A percentile compares a stretch with the other conserved stretches of the same genome.
phyloP scores from a whole-genome alignment of 2,797 vertebrate species.

The Myripristis jacobus region DNA sequence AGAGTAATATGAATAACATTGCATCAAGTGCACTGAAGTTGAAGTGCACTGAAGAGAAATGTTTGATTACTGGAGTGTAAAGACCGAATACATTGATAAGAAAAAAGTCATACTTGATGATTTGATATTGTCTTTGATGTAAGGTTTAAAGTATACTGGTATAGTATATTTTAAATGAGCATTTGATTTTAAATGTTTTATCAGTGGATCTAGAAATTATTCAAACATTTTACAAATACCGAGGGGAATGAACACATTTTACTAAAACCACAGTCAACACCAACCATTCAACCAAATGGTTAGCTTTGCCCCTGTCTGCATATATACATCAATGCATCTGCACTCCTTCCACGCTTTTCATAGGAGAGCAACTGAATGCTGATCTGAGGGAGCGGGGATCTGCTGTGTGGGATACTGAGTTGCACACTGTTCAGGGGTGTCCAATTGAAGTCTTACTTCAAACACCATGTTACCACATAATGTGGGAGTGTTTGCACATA shows the following conservation, averaged over 20 bases:
- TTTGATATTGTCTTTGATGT: background rate
- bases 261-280: background rate
- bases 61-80: background rate
- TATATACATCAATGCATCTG: slow-evolving; percentile 54
- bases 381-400: slow-evolving; percentile 75
- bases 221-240: slow-evolving; percentile 20
- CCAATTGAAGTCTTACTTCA: slow-evolving; percentile 82
- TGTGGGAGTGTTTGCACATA: slow-evolving; percentile 80
- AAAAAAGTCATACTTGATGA: background rate
- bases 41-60: background rate
- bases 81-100: background rate
- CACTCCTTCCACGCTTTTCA: slow-evolving; percentile 61
- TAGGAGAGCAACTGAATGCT: slow-evolving; percentile 68
- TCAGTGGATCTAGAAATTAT: slow-evolving; percentile 15
- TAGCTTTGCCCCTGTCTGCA: slow-evolving; percentile 46
- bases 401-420: slow-evolving; percentile 76
- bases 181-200: background rate
- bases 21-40: no score
- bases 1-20: background rate
- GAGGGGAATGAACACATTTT: slow-evolving; percentile 19
- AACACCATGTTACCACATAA: slow-evolving; percentile 77
- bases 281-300: slow-evolving; percentile 29
- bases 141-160: background rate
- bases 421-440: slow-evolving; percentile 68
- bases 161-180: background rate